Percentiles rank a stretch among this genome's conserved stretches.
These are phyloP conservation scores for Zalophus californianus DNA, from an alignment of 2,797 vertebrate genomes.

Conservation along the genomic window DNA sequence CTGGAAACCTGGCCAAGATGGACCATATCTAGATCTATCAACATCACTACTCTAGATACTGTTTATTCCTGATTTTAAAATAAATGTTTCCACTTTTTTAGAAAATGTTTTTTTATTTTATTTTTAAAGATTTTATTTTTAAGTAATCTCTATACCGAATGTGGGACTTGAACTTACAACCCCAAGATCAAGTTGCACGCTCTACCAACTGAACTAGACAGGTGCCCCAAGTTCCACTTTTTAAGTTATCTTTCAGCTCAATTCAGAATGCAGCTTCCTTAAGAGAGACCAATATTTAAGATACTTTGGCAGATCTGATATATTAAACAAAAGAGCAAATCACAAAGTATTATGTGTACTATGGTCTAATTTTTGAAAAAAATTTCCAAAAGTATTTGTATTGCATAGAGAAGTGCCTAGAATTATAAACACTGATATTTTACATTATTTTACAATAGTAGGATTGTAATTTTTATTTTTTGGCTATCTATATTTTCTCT, in stretches of 20 bases:
- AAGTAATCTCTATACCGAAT: neutral
- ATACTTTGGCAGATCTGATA: neutral
- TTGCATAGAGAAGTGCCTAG: neutral
- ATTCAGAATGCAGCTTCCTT: neutral
- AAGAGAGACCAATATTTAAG: constrained; percentile 1
- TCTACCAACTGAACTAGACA: neutral
- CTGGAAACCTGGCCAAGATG: neutral
- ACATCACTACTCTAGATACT: constrained; percentile 34
- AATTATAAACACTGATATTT: constrained; percentile 55
- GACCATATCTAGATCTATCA: neutral
- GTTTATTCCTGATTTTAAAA: neutral
- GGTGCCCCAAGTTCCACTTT: neutral
- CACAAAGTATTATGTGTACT: neutral
- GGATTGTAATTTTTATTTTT: constrained; percentile 44
- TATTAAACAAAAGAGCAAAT: constrained; percentile 36
- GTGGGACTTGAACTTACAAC: neutral
- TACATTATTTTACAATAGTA: neutral
- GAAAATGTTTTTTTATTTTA: neutral
- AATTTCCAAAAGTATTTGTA: neutral
- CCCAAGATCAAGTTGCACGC: neutral
- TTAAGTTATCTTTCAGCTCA: constrained; percentile 27
- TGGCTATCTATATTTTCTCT: constrained; percentile 33
- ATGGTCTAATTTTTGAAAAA: neutral
- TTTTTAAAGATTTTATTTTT: neutral
- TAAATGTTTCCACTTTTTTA: neutral